phyloP scores from a whole-genome alignment of 2,797 vertebrate species.

The Enteromius unitaeniatus region DNA sequence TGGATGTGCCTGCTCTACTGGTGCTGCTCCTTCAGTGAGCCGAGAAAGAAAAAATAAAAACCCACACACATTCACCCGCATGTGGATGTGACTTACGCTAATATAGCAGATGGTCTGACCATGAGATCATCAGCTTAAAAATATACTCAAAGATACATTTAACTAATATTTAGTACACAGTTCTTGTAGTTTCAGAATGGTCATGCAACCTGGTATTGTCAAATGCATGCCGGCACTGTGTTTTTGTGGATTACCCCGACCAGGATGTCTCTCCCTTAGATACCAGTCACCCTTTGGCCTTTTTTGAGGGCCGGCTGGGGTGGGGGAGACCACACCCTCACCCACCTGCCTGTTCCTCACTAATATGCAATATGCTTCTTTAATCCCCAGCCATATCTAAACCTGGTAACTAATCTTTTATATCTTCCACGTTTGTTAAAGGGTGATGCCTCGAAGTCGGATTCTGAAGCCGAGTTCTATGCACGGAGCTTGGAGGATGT shows the following conservation, averaged over 20 bases:
- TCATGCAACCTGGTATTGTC: slow-evolving; percentile 54
- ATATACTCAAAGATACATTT: slow-evolving; percentile 53
- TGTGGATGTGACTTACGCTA: slow-evolving; percentile 57
- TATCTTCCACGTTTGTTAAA: slow-evolving; percentile 69
- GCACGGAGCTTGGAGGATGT: slow-evolving; percentile 87
- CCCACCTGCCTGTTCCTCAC: slow-evolving; percentile 45
- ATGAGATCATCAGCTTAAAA: slow-evolving; percentile 58
- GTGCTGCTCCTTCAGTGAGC: slow-evolving; percentile 48
- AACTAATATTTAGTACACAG: slow-evolving; percentile 52
- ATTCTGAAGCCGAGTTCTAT: slow-evolving; percentile 89
- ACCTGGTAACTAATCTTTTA: not conserved
- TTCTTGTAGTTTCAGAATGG: slow-evolving; percentile 67
- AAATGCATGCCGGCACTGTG: slow-evolving; percentile 69
- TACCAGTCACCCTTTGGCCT: slow-evolving; percentile 57
- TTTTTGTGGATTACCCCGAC: slow-evolving; percentile 37
- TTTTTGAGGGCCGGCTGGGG: slow-evolving; percentile 55
- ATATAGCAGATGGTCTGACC: slow-evolving; percentile 58
- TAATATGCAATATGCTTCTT: slow-evolving; percentile 29
- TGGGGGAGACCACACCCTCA: slow-evolving; percentile 56
- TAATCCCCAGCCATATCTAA: not conserved
- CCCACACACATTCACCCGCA: slow-evolving; percentile 52
- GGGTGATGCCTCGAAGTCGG: slow-evolving; percentile 91
- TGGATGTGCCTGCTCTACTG: slow-evolving; percentile 48
- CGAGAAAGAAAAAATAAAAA: not conserved
- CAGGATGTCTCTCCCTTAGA: slow-evolving; percentile 54